phyloP scores from a whole-genome alignment of 2,113 vertebrate species.

The Hiodon tergisus region DNA sequence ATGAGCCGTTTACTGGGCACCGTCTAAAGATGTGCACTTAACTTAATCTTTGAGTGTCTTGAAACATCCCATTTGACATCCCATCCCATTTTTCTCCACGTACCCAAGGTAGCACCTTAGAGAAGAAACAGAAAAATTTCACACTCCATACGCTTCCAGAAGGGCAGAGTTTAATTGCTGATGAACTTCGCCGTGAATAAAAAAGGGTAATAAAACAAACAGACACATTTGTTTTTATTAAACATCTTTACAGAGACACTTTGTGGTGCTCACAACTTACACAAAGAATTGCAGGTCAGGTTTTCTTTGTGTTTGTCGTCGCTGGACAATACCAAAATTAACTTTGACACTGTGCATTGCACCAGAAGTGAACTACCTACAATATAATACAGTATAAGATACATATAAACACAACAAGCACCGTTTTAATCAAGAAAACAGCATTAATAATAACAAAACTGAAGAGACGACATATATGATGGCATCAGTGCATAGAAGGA shows the following conservation, averaged over 20 bases:
- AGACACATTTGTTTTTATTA: conserved; percentile 37
- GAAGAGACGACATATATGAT: conserved; percentile 68
- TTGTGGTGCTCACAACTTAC: conserved; percentile 71
- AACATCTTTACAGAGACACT: conserved; percentile 77
- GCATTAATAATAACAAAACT: conserved; percentile 61
- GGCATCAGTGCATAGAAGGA: conserved; percentile 82
- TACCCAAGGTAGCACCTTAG: too few species aligned
- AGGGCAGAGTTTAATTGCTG: too few species aligned
- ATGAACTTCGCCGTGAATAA: too few species aligned
- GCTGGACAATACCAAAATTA: conserved; percentile 90
- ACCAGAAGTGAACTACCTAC: conserved; percentile 81
- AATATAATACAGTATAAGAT: conserved; percentile 76
- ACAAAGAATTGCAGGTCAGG: conserved; percentile 57
- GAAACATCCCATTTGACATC: too few species aligned
- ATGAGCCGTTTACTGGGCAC: too few species aligned
- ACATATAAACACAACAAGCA: conserved; percentile 76
- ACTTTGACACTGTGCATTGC: conserved; percentile 85
- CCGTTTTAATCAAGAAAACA: conserved; percentile 69
- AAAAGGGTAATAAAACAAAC: too few species aligned
- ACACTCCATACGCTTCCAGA: too few species aligned
- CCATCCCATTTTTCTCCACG: too few species aligned
- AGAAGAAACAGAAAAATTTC: too few species aligned
- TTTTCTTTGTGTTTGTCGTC: conserved; percentile 46
- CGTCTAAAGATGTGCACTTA: too few species aligned
- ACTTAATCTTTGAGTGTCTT: too few species aligned